Evolutionary conservation across 2,113 vertebrate species (phyloP).

Genomic region (Bucco capensis): DNA sequence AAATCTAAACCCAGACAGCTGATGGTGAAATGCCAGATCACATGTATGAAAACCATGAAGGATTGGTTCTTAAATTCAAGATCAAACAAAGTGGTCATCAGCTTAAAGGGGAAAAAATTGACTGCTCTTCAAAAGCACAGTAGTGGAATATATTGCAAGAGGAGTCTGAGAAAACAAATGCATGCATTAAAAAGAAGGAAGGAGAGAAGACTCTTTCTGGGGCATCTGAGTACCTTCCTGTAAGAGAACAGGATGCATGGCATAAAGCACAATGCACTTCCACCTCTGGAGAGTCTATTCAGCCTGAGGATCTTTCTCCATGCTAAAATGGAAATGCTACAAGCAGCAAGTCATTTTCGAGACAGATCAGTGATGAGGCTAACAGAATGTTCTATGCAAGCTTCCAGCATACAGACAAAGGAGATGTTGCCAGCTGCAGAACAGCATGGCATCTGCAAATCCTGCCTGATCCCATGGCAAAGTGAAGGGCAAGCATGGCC

Average conservation of each 20-base stretch:
- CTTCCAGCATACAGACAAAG: background rate
- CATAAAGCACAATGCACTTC: background rate
- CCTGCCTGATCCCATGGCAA: background rate
- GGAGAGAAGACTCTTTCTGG: background rate
- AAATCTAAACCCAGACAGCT: slow-evolving; percentile 13
- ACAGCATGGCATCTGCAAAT: background rate
- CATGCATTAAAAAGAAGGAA: background rate
- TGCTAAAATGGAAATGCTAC: background rate
- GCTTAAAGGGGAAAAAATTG: background rate
- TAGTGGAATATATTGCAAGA: background rate
- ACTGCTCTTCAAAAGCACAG: background rate
- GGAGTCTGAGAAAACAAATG: background rate
- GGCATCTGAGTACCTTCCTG: background rate
- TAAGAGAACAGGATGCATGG: background rate
- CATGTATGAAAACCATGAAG: background rate
- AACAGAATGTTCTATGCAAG: background rate
- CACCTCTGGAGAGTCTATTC: background rate
- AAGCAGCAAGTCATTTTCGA: background rate
- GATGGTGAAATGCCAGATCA: slow-evolving; percentile 21
- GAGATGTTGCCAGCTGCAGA: background rate
- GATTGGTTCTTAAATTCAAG: slow-evolving; percentile 34
- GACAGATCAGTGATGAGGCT: background rate
- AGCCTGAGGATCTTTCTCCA: background rate
- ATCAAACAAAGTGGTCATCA: slow-evolving; percentile 24
- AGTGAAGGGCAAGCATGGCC: background rate